phyloP scores from a whole-genome alignment of 2,888 invertebrate species.

The Xylota segnis region DNA sequence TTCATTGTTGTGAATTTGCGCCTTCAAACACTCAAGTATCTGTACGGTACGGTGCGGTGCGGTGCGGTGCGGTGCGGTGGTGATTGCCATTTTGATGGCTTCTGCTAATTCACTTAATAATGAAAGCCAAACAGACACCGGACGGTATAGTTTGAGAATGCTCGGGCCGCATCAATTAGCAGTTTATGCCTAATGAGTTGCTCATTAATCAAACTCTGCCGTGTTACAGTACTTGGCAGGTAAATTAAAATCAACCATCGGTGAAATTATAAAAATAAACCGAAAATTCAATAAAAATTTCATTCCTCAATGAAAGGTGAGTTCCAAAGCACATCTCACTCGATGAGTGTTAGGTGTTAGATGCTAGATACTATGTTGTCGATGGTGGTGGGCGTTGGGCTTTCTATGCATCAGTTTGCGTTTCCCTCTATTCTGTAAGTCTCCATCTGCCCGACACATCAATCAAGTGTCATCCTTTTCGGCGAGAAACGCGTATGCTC shows the following conservation, averaged over 20 bases:
- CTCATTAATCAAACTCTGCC: constrained; percentile 62
- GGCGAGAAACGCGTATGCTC: constrained; percentile 38
- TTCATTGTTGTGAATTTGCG: constrained; percentile 28
- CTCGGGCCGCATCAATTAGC: constrained; percentile 62
- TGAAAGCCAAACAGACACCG: constrained; percentile 37
- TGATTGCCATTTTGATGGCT: constrained; percentile 46
- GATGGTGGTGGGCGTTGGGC: constrained; percentile 38
- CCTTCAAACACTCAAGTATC: constrained; percentile 8
- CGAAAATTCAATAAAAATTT: constrained; percentile 27
- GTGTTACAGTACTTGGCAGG: constrained; percentile 59
- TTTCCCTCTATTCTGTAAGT: constrained; percentile 54
- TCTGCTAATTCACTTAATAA: constrained; percentile 44
- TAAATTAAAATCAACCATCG: constrained; percentile 61
- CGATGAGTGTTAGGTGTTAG: constrained; percentile 4
- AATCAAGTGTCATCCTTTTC: constrained; percentile 72
- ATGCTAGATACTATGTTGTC: background rate
- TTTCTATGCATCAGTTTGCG: constrained; percentile 14
- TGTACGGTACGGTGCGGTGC: constrained; percentile 1
- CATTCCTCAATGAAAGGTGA: constrained; percentile 43
- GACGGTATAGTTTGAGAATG: constrained; percentile 31
- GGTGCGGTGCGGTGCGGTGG: background rate
- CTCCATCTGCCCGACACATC: constrained; percentile 72
- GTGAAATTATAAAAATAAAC: constrained; percentile 62
- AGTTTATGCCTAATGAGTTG: constrained; percentile 67
- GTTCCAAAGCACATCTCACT: constrained; percentile 7